Conservation (phyloP, 2,888 invertebrate species). For the Macrosoma leucophasiata region DNA sequence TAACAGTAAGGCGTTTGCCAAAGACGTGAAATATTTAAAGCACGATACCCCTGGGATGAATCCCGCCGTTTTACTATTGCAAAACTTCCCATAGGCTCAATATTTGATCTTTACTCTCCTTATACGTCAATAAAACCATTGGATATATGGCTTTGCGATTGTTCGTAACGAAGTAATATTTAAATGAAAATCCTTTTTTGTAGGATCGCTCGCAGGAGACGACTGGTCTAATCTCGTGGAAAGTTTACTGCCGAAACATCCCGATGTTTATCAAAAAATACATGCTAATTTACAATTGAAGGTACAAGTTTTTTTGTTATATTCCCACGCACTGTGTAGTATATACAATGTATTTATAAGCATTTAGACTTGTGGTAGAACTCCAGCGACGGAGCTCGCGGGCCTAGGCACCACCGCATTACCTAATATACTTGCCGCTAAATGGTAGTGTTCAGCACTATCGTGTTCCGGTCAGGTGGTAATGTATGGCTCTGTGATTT, state of each 20-base stretch:
- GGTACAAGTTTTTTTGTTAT: too few relatives aligned
- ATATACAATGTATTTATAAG: too few relatives aligned
- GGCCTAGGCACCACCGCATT: too few relatives aligned
- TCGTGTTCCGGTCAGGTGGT: too few relatives aligned
- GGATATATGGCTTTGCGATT: constrained; percentile 9
- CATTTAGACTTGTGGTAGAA: too few relatives aligned
- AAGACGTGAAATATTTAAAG: constrained; percentile 15
- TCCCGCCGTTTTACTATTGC: constrained; percentile 20
- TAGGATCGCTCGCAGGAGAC: constrained; percentile 73
- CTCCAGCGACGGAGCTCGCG: too few relatives aligned
- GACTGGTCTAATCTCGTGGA: constrained; percentile 77
- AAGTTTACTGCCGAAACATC: constrained; percentile 70
- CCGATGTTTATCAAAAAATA: constrained; percentile 62
- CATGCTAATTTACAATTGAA: constrained; percentile 63
- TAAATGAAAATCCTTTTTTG: constrained; percentile 24
- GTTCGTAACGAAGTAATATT: not conserved
- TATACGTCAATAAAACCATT: constrained; percentile 18
- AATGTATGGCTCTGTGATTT: too few relatives aligned
- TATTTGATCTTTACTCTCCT: constrained; percentile 15
- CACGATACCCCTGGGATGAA: constrained; percentile 11
- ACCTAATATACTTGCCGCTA: too few relatives aligned
- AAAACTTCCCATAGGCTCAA: constrained; percentile 29
- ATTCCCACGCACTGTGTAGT: too few relatives aligned
- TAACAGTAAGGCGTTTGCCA: constrained; percentile 9
- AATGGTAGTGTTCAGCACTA: too few relatives aligned